Evolutionary conservation across 2,797 vertebrate species (phyloP), one percentile per base, ranked within the genome.

Genomic region (Lacerta bilineata): DNA sequence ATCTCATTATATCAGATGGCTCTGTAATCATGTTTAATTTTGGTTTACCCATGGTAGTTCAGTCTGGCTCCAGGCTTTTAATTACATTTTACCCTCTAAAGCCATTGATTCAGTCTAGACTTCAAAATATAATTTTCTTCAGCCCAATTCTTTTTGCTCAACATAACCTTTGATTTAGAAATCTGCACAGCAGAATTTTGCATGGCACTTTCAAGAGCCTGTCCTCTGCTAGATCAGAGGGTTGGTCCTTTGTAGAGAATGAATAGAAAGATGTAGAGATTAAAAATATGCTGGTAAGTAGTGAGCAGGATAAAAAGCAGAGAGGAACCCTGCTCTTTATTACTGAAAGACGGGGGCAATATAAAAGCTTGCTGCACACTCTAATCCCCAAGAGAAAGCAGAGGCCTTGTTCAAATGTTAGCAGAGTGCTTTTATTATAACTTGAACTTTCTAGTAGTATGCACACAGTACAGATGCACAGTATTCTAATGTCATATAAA

Each of bases 21-120:
- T 90, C 94, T 91, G 91, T 94, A 95, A 96, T 95, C 92, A 93
- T 93, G 91, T 95, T 95, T 97, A 97, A 96, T 95, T 96, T 95
- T 96, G 95, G 96, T 95, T 95, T 96, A 94, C 93, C 91, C 93
- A 74, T 0, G 83, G 91, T 92, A 94, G 92, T 83, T 94, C 88
- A 91, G 89, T 91, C 55, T 95, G 91, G 88, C 94, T 96, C 50
- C 80, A 90, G 95, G 93, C 94, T 92, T 92, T 96, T 95, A 95
- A 96, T 96, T 95, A 96, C 93, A 91, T 95, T 93, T 95, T 84
- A 92, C 78, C 90, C 91, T 95, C 91, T 93, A 92, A 95, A 95
- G 92, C 93, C 95, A 95, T 94, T 89, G 93, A 92, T 85, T 91
- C 86, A 88, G 89, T 93, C 94, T 89, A 92, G 93, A 94, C 94